Evolutionary conservation across 2,888 invertebrate species (phyloP).

Genomic region (Hyposoter dolosus): DNA sequence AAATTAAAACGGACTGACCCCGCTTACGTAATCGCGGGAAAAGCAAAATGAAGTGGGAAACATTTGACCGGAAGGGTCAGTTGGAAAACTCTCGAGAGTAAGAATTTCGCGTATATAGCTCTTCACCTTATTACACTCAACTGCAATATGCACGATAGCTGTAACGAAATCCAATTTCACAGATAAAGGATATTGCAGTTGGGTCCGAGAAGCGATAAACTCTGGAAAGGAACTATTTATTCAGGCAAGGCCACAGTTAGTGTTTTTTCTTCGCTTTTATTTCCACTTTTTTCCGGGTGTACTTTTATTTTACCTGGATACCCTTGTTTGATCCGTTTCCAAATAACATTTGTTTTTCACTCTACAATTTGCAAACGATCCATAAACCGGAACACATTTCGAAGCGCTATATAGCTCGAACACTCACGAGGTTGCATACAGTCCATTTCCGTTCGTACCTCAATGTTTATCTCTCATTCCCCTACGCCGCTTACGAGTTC

Average conservation of each 20-base stretch:
- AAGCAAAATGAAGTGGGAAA: too few relatives aligned
- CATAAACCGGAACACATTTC: slow-evolving; percentile 23
- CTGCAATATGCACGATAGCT: slow-evolving; percentile 25
- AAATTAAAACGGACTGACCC: too few relatives aligned
- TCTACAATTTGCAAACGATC: slow-evolving; percentile 7
- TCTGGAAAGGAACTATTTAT: not conserved
- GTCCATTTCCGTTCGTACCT: slow-evolving; percentile 37
- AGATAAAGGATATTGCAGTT: slow-evolving; percentile 51
- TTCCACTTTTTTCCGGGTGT: not conserved
- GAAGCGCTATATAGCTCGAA: slow-evolving; percentile 7
- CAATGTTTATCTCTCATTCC: slow-evolving; percentile 37
- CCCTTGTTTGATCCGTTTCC: not conserved
- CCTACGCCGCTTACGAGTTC: slow-evolving; percentile 34
- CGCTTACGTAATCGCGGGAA: too few relatives aligned
- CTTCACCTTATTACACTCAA: not conserved
- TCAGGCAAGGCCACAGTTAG: slow-evolving; percentile 35
- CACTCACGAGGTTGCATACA: slow-evolving; percentile 15
- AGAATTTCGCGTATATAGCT: slow-evolving; percentile 2
- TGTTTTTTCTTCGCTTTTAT: slow-evolving; percentile 5
- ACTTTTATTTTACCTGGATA: not conserved
- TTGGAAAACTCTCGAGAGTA: not conserved
- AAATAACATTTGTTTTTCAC: slow-evolving; percentile 12
- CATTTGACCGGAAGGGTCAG: not conserved
- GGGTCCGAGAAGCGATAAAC: slow-evolving; percentile 53
- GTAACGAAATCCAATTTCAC: slow-evolving; percentile 48